Base-by-base conservation (phyloP, 2,888 invertebrate species). In the Salpingus planirostris region DNA sequence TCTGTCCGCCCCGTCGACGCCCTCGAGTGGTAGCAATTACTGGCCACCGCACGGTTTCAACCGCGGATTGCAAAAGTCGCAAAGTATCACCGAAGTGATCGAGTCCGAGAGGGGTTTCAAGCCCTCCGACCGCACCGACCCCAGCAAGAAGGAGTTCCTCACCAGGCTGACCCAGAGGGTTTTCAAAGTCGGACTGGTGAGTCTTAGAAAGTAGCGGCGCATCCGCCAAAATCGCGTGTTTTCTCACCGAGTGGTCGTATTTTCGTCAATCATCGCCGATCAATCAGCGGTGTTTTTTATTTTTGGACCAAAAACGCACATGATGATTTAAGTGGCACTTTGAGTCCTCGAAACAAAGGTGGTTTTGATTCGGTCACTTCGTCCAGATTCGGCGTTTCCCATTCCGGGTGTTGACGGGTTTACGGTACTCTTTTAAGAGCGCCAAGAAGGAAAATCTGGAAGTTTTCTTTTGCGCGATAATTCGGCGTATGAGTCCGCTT, bases 51-150 rank as follows among this genome's bases (percentile, higher is more conserved):
- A 40, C 21, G 24, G 41, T 2, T 11, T 28, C 12, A 39, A 45
- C 22, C 54, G 46, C 34, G 49, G 44, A 3, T 38, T 63, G 11
- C 51, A 53, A 40, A 60, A 53, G 43, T 62, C 62, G 5, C 49
- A 51, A 22, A 65, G 62, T 36, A 54, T 48, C 12, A 48, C 58
- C 47, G 76, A 76, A 56, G 69, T 76, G 10, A 69, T 85, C 39
- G 74, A 84, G 55, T 76, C 75, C 29, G 73, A 75, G 43, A 71
- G 87, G 15, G 86, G 89, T 18, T 86, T 85, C 65, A 86, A 85
- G 54, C 89, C 89, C 1, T 88, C 88, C 2, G 89, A 90, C 65
- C 74, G 78, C 63, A 80, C 78, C 57, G 87, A 90, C 65, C 87
- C 88, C 1, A 69, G 70, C 47, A 89, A 89, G 66, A 77, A 77